A percentile compares a stretch with the other conserved stretches of the same genome.
phyloP scores from a whole-genome alignment of 2,888 invertebrate species.

The Phalera bucephala region DNA sequence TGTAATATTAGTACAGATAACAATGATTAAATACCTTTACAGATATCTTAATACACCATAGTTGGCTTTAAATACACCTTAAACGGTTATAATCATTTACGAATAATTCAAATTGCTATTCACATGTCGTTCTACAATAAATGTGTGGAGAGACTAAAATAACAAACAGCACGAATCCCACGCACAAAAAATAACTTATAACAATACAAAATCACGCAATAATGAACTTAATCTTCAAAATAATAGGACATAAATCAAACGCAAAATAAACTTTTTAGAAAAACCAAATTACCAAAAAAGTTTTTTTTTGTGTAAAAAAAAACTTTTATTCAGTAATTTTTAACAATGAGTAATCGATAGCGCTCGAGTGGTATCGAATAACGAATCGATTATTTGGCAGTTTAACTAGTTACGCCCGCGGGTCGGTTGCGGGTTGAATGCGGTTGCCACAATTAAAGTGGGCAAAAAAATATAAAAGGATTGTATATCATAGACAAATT shows the following conservation, averaged over 20 bases:
- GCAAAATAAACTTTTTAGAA: too few species aligned
- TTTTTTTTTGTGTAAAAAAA: slow-evolving; percentile 42
- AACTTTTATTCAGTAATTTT: slow-evolving; percentile 57
- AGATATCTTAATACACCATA: too few species aligned
- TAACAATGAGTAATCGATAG: slow-evolving; percentile 75
- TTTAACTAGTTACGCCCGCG: slow-evolving; percentile 18
- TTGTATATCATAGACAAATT: not conserved
- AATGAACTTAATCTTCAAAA: not conserved
- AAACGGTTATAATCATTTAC: slow-evolving; percentile 9
- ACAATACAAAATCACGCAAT: not conserved
- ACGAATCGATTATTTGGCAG: slow-evolving; percentile 38
- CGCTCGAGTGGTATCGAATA: slow-evolving; percentile 63
- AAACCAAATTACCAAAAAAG: slow-evolving; percentile 40
- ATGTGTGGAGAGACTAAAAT: slow-evolving; percentile 40
- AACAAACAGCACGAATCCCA: slow-evolving; percentile 48
- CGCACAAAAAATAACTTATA: slow-evolving; percentile 7
- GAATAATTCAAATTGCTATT: slow-evolving; percentile 19
- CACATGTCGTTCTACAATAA: slow-evolving; percentile 33
- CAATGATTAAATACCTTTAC: too few species aligned
- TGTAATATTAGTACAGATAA: too few species aligned
- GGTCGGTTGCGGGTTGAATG: slow-evolving; percentile 1
- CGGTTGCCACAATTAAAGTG: not conserved
- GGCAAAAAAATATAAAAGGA: slow-evolving; percentile 1
- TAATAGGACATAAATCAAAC: not conserved
- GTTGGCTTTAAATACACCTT: not conserved